Evolutionary conservation across 2,113 vertebrate genomes (phyloP).

Genomic region (Laticauda colubrina): DNA sequence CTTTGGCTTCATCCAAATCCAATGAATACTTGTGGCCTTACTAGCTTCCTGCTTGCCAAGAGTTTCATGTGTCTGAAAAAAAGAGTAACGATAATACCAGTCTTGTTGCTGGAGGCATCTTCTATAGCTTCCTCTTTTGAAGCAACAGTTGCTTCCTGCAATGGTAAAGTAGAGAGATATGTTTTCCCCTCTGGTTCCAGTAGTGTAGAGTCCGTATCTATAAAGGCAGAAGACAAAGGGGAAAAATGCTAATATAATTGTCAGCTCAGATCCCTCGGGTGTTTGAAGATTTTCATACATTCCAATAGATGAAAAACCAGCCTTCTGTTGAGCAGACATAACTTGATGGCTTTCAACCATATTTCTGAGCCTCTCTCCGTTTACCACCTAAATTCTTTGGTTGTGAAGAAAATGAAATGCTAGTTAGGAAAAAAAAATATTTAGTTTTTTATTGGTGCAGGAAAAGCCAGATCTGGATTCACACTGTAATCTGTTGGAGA

Average conservation of each 20-base stretch:
- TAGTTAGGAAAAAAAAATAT: not conserved
- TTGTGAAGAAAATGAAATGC: not conserved
- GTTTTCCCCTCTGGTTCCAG: constrained; percentile 10
- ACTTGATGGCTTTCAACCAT: not conserved
- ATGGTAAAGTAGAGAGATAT: not conserved
- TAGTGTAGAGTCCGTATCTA: constrained; percentile 13
- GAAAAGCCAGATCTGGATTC: not conserved
- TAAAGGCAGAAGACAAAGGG: not conserved
- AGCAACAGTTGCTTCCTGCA: not conserved
- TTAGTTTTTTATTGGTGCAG: not conserved
- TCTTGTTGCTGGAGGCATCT: accelerated
- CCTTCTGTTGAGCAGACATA: not conserved
- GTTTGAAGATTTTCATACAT: not conserved
- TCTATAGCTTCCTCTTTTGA: accelerated
- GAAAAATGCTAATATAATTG: not conserved
- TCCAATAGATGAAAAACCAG: not conserved
- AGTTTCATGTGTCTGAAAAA: not conserved
- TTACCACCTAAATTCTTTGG: not conserved
- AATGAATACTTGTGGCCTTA: not conserved
- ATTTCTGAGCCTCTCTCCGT: not conserved
- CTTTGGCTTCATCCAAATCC: not conserved
- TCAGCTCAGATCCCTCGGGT: not conserved
- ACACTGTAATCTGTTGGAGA: not conserved
- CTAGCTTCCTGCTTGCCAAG: not conserved
- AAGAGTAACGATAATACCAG: constrained; percentile 34